Evolutionary conservation across 2,888 invertebrate species (phyloP).

Genomic region (Hermodice carunculata): DNA sequence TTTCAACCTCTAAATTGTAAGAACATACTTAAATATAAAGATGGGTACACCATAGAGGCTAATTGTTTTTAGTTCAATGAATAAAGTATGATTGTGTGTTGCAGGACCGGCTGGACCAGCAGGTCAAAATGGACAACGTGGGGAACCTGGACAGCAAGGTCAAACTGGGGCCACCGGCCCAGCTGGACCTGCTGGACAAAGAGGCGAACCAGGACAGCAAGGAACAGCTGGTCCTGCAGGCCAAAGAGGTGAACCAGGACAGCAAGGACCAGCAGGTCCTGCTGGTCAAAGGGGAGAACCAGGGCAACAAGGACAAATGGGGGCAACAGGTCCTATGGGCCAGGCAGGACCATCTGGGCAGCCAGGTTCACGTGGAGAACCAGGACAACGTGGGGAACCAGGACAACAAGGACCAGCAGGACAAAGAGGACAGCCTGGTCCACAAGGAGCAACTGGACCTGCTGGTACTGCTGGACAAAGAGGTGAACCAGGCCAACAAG

Average conservation of each 20-base stretch:
- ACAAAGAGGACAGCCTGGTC: slow-evolving; percentile 23
- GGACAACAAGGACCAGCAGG: slow-evolving; percentile 22
- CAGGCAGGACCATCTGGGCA: slow-evolving; percentile 10
- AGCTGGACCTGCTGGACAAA: neutral
- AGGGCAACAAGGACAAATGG: neutral
- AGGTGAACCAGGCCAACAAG: slow-evolving; percentile 13
- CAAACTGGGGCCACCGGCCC: slow-evolving; percentile 3
- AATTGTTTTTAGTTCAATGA: no score
- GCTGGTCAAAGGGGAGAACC: slow-evolving; percentile 12
- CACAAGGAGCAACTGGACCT: slow-evolving; percentile 20
- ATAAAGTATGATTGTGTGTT: no score
- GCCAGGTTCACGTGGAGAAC: slow-evolving; percentile 13
- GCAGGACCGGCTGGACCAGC: slow-evolving; percentile 6
- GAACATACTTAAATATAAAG: no score
- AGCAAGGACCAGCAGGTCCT: slow-evolving; percentile 21
- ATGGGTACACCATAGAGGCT: no score
- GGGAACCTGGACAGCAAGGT: no score
- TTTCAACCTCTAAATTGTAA: no score
- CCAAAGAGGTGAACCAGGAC: slow-evolving; percentile 13
- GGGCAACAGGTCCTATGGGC: slow-evolving; percentile 7
- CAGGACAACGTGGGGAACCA: slow-evolving; percentile 28
- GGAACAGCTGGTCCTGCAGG: slow-evolving; percentile 30
- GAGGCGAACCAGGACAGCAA: slow-evolving; percentile 7
- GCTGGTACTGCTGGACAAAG: slow-evolving; percentile 19
- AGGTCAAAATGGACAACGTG: slow-evolving; percentile 7